Conservation (phyloP, 2,113 vertebrate species). For the Tauraco erythrolophus region DNA sequence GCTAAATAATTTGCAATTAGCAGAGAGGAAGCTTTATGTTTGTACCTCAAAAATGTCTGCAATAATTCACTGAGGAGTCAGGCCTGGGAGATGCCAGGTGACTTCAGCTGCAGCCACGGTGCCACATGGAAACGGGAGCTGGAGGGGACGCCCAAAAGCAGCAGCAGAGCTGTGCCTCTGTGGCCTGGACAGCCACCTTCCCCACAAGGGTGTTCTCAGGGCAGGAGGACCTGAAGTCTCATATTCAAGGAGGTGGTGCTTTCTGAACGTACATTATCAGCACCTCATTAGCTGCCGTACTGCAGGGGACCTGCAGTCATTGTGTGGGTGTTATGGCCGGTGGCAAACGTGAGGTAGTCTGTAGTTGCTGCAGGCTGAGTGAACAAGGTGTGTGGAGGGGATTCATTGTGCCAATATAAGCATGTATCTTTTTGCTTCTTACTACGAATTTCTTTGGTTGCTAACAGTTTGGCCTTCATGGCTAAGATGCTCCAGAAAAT, state of each 20-base stretch:
- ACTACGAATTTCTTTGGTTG: background rate
- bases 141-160: background rate
- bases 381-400: background rate
- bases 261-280: background rate
- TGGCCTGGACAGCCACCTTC: background rate
- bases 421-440: background rate
- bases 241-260: background rate
- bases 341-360: background rate
- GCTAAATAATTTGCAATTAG: conserved; percentile 56
- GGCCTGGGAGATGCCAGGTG: background rate
- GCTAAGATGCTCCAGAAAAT: background rate
- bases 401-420: background rate
- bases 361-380: background rate
- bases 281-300: background rate
- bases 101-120: background rate
- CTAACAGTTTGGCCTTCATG: background rate
- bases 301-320: background rate
- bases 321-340: background rate
- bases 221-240: background rate
- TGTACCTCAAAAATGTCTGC: background rate
- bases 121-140: fast-evolving
- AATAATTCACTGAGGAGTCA: background rate
- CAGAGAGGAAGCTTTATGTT: conserved; percentile 24
- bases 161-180: background rate
- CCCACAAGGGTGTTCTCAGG: background rate